Conservation (phyloP, 2,888 invertebrate species). For the Dynastes hyllus region DNA sequence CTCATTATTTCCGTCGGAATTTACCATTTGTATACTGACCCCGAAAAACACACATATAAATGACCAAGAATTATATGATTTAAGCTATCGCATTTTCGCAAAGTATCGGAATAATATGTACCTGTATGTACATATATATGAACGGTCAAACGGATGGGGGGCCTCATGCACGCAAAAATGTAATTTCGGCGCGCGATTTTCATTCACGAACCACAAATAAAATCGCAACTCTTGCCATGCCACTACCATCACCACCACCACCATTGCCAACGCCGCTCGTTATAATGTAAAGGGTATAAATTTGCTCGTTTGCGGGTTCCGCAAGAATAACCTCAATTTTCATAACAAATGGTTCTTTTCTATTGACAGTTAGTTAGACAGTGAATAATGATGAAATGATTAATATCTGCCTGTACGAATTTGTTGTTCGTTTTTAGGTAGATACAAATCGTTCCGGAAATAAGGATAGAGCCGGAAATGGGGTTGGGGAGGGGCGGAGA, state of each 20-base stretch:
- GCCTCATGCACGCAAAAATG: conserved; percentile 21
- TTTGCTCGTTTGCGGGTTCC: conserved; percentile 23
- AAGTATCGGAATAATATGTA: background rate
- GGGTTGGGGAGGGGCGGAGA: background rate
- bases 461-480: background rate
- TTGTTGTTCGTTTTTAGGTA: conserved; percentile 18
- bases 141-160: conserved; percentile 4
- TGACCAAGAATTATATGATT: background rate
- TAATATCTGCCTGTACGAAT: conserved; percentile 26
- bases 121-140: background rate
- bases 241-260: background rate
- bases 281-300: conserved; percentile 25
- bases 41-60: background rate
- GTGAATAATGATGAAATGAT: conserved; percentile 38
- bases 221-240: background rate
- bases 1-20: background rate
- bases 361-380: conserved; percentile 38
- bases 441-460: conserved; percentile 19
- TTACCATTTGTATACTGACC: background rate
- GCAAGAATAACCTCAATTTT: conserved; percentile 32
- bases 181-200: conserved; percentile 24
- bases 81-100: conserved; percentile 11
- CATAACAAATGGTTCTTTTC: conserved; percentile 35
- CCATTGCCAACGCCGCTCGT: background rate
- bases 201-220: background rate